These are phyloP conservation scores for Hybognathus amarus DNA, from an alignment of 2,797 vertebrate genomes.

Conservation along the genomic window DNA sequence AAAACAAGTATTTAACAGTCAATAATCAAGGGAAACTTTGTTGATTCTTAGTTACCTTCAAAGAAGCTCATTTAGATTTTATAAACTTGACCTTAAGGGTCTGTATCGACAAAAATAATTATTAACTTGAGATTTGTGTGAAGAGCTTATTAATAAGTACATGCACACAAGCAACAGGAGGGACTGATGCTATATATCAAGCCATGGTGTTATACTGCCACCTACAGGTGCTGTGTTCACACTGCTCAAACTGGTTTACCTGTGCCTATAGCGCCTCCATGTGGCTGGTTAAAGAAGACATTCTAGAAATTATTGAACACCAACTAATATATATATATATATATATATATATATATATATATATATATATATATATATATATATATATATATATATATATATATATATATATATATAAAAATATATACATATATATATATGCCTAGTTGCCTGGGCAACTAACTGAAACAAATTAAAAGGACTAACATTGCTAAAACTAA, in stretches of 20 bases:
- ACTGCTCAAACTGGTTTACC: slow-evolving; percentile 9
- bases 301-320: background rate
- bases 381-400: too few species aligned
- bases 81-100: background rate
- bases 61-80: background rate
- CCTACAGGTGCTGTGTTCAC: slow-evolving; percentile 51
- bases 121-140: background rate
- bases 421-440: background rate
- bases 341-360: too few species aligned
- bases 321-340: background rate
- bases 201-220: slow-evolving; percentile 58
- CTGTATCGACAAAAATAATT: background rate
- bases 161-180: background rate
- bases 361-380: too few species aligned
- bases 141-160: background rate
- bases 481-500: background rate
- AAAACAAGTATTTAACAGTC: background rate
- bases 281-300: slow-evolving; percentile 1
- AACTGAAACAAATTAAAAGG: background rate
- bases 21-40: background rate
- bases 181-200: background rate
- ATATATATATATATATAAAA: too few species aligned
- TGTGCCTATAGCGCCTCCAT: background rate
- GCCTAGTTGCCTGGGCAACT: background rate
- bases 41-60: background rate